Conservation (phyloP, 1,140 invertebrate genomes). For the Dysdera silvatica region DNA sequence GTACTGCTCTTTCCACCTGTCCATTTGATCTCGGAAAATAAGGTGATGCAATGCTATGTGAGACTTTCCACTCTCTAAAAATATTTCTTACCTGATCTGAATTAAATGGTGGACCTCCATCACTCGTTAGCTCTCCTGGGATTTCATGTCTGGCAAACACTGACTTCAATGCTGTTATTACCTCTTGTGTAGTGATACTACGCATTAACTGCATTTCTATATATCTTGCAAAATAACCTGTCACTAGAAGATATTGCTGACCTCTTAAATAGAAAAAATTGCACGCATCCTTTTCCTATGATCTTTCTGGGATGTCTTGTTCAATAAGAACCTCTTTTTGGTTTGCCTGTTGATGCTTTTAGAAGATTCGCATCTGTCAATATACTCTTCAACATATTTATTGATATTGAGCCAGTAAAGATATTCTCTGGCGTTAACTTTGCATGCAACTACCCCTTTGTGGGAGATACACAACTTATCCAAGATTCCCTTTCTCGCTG, state of each 20-base stretch:
- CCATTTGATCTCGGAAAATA: constrained; percentile 11
- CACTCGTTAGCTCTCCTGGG: constrained; percentile 30
- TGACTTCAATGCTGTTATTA: constrained; percentile 22
- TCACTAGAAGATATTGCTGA: constrained; percentile 27
- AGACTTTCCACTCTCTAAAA: background rate
- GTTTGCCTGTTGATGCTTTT: constrained; percentile 6
- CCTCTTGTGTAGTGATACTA: constrained; percentile 12
- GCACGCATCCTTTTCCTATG: constrained; percentile 12
- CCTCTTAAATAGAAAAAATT: constrained; percentile 11
- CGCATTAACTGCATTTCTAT: constrained; percentile 28
- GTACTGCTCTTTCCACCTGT: constrained; percentile 8
- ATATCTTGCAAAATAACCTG: constrained; percentile 35
- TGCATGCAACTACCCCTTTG: constrained; percentile 7
- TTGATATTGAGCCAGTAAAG: constrained; percentile 6
- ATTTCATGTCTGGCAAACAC: constrained; percentile 33
- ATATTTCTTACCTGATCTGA: background rate
- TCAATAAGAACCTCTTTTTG: background rate
- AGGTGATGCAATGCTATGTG: background rate
- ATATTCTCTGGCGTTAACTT: constrained; percentile 11
- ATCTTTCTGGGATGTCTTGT: background rate
- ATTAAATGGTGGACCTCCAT: constrained; percentile 32
- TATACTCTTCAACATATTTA: background rate
- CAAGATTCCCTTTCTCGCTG: background rate
- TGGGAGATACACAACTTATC: background rate
- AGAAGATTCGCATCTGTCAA: constrained; percentile 4